Evolutionary conservation across 1,140 invertebrate genomes (phyloP), one percentile per base, ranked within the genome.

Genomic region (Drosophila biarmipes): DNA sequence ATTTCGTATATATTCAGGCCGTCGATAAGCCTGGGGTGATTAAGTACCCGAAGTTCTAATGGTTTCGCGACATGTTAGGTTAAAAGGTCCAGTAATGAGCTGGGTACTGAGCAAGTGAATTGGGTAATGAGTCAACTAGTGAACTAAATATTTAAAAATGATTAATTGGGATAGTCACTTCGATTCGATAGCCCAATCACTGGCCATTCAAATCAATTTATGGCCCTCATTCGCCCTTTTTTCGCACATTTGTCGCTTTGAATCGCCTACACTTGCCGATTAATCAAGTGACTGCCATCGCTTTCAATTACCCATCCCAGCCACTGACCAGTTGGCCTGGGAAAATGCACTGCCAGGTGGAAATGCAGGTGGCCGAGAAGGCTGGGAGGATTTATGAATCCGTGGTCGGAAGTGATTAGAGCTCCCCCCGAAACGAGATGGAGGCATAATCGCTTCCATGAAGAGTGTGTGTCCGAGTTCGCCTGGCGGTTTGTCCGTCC

Each of bases 321-420:
- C 49, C 49, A 34, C 27, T 71, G 67, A 71, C 67, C 67, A 71
- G n/a, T 43, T 21, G 12, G 31, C 29, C 68, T 72, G 66, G 68
- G 66, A 71, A 72, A 51, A 43, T 51, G 15, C 29, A 27, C 71
- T 57, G 19, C 43, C 63, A 49, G 29, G 14, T 35, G 34, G 2
- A 24, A 31, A 38, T 12, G 24, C 19, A 35, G 53, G 24, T 34
- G 45, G 45, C 27, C 21, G 14, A 45, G 14, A 21, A 29, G 34
- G 35, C 19, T 31, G 31, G 24, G 46, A 29, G 51, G 63, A 82
- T 85, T 84, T 80, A 86, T 86, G 82, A 66, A 82, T 78, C 68
- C 73, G 62, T 79, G 75, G 66, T 82, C 79, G 80, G 80, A 84
- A 84, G 80, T 84, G 79, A 78, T 81, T 80, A 78, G 78, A 75